Percentiles rank a stretch among this genome's conserved stretches.
These are phyloP conservation scores for Crotalus horridus DNA, from an alignment of 2,113 vertebrate species.

Conservation along the genomic window DNA sequence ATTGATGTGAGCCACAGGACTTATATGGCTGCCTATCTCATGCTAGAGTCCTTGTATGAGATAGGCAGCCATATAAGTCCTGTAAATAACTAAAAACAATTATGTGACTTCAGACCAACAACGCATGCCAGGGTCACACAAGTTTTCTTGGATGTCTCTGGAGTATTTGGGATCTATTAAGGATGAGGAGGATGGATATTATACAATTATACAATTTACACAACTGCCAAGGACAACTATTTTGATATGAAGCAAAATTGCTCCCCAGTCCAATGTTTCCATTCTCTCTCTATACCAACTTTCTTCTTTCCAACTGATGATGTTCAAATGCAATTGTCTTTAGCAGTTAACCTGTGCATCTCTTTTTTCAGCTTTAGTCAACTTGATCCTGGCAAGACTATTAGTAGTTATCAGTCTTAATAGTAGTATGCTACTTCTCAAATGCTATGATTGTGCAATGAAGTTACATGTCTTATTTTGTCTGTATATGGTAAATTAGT, in stretches of 20 bases:
- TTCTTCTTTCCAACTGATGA: not conserved
- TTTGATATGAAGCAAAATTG: not conserved
- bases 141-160: not conserved
- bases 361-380: not conserved
- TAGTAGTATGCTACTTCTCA: not conserved
- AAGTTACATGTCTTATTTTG: not conserved
- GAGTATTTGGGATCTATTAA: not conserved
- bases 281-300: not conserved
- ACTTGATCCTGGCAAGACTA: not conserved
- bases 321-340: not conserved
- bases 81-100: not conserved
- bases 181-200: not conserved
- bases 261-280: not conserved
- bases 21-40: too few species aligned
- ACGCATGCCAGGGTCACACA: not conserved
- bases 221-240: not conserved
- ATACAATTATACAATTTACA: not conserved
- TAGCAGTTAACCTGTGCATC: not conserved
- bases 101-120: not conserved
- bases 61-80: not conserved
- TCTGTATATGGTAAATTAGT: not conserved
- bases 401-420: not conserved
- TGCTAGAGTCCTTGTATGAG: not conserved
- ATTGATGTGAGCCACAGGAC: not conserved
- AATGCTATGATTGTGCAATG: not conserved